A percentile compares a stretch with the other conserved stretches of the same genome.
Evolutionary conservation across 2,113 vertebrate genomes (phyloP).

Genomic region (Astur gentilis): DNA sequence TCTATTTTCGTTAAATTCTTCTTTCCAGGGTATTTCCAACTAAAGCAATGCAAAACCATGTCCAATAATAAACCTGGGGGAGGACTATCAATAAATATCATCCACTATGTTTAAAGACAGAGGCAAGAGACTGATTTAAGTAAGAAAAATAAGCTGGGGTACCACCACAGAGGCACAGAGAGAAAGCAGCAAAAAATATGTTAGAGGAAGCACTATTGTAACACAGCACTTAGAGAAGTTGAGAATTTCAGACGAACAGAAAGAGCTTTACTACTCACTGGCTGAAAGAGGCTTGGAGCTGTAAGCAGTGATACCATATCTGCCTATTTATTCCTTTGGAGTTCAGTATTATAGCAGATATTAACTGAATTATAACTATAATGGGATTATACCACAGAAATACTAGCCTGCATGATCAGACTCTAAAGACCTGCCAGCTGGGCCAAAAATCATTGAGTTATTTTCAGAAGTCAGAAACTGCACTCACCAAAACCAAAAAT

Average conservation of each 20-base stretch:
- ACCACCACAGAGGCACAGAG: not conserved
- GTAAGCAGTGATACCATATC: not conserved
- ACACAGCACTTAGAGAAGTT: not conserved
- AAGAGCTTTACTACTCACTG: not conserved
- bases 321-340: not conserved
- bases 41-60: not conserved
- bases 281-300: not conserved
- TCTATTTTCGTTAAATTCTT: not conserved
- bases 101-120: not conserved
- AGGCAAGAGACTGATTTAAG: not conserved
- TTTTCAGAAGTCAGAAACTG: not conserved
- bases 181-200: not conserved
- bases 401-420: not conserved
- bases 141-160: not conserved
- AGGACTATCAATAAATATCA: not conserved
- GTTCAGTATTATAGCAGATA: not conserved
- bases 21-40: not conserved
- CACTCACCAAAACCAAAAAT: not conserved
- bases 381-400: not conserved
- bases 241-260: not conserved
- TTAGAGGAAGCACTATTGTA: not conserved
- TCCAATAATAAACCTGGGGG: not conserved
- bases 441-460: not conserved
- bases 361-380: not conserved
- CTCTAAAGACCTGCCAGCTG: not conserved